Base-by-base conservation (phyloP, 1,140 invertebrate genomes). In the Lineus longissimus region DNA sequence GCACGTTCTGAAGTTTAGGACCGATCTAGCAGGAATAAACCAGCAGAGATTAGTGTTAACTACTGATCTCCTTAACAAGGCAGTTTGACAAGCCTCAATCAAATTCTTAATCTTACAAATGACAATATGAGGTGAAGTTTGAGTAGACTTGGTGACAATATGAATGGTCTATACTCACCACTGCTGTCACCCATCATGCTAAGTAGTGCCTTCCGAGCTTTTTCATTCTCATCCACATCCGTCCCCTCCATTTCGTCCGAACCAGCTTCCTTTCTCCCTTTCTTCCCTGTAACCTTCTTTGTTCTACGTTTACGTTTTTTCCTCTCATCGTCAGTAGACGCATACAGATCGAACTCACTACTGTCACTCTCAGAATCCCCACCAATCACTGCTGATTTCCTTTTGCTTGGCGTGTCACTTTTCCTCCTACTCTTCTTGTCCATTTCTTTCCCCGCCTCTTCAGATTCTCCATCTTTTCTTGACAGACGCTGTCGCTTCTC, bases 251-350 rank as follows among this genome's bases (percentile, higher is more conserved):
- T 1, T n/a, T 27, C 51, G 17, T 55, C 51, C 40, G 27, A 59
- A 22, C 58, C 41, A 22, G 31, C 25, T 22, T 43, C 27, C 33
- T 43, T 27, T 25, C 33, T 43, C 22, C 2, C 40, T 27, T 33
- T 58, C 40, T 22, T 29, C 22, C 4, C 25, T 29, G 41, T 19
- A 33, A 19, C 25, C 40, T 45, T 40, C 19, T 17, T 43, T 19
- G 30, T 23, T 60, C 60, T 62, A 47, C 69, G 63, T 54, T 69
- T 69, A 13, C 47, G 56, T 45, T 31, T 27, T 55, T 59, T 33
- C 22, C 64, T 66, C n/a, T 45, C 55, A 25, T 45, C 33, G 25
- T 41, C 29, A 25, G 55, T 61, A 27, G 51, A 30, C 43, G 31
- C 25, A 33, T 33, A n/a, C 2, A 57, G n/a, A 19, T 68, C 19